A percentile compares a stretch with the other conserved stretches of the same genome.
These are phyloP conservation scores for Basileuterus tristriatus DNA, from an alignment of 2,797 vertebrate species.

Conservation along the genomic window DNA sequence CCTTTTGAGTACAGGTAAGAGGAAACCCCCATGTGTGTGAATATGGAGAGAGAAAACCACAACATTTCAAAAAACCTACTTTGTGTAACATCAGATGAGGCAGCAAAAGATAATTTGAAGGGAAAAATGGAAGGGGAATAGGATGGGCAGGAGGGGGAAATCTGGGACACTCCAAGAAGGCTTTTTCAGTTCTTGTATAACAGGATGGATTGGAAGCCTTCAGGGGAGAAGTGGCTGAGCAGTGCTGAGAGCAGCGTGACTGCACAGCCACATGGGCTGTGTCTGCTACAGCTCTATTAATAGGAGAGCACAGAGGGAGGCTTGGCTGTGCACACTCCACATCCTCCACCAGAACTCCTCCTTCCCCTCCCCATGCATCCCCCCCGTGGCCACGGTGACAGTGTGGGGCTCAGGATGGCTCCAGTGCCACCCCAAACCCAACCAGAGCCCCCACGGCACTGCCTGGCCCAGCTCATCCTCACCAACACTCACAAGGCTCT, in stretches of 20 bases:
- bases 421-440: not conserved
- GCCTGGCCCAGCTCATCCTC: not conserved
- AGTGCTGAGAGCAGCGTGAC: conserved; percentile 22
- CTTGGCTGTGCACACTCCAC: not conserved
- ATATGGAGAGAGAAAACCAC: rapidly evolving
- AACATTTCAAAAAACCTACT: not conserved
- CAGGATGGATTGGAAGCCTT: conserved; percentile 11
- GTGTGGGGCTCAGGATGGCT: rapidly evolving
- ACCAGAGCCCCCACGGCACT: not conserved
- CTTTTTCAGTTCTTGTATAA: conserved; percentile 25
- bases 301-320: conserved; percentile 2
- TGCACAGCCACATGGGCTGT: conserved; percentile 16
- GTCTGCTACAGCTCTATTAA: conserved; percentile 37
- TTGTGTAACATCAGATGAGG: not conserved
- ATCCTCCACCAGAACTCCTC: not conserved
- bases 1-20: not conserved
- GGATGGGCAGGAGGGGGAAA: not conserved
- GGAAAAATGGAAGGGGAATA: not conserved
- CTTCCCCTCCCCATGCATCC: not conserved
- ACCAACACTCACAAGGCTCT: not conserved
- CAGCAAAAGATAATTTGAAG: not conserved
- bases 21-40: not conserved
- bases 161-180: conserved; percentile 16
- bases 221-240: conserved; percentile 25
- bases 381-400: not conserved